Evolutionary conservation across 2,888 invertebrate genomes (phyloP).

Genomic region (Chymomyza fuscimana): DNA sequence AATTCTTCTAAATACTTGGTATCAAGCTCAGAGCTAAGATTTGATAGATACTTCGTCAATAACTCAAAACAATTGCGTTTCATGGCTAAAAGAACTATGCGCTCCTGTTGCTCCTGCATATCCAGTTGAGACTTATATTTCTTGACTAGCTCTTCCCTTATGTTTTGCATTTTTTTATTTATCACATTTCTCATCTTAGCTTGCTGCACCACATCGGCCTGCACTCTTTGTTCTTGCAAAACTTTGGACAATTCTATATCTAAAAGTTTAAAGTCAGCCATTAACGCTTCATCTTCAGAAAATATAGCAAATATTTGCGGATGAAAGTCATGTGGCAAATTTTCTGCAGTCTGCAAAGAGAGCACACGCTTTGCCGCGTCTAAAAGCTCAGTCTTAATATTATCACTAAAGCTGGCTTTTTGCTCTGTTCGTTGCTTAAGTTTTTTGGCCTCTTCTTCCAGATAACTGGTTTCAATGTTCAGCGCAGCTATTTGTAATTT

Average conservation of each 20-base stretch:
- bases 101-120: conserved; percentile 15
- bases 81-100: conserved; percentile 3
- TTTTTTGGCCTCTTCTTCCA: conserved; percentile 7
- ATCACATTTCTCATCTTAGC: conserved; percentile 1
- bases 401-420: conserved; percentile 9
- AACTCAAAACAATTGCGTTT: conserved; percentile 44
- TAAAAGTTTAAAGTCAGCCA: conserved; percentile 18
- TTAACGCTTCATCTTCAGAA: conserved; percentile 34
- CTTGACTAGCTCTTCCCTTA: conserved; percentile 12
- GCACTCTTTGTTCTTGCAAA: conserved; percentile 26
- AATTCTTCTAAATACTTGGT: conserved; percentile 40
- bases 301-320: conserved; percentile 38
- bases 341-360: conserved; percentile 7
- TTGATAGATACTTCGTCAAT: conserved; percentile 25
- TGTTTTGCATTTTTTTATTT: conserved; percentile 25
- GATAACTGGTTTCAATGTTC: conserved; percentile 32
- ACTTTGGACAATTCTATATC: conserved; percentile 36
- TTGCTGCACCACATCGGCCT: conserved; percentile 12
- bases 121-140: conserved; percentile 40
- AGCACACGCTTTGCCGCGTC: conserved; percentile 26
- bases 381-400: conserved; percentile 35
- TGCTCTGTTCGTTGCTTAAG: background rate
- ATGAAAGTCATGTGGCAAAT: conserved; percentile 47
- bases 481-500: conserved; percentile 40
- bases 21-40: background rate